Evolutionary conservation across 2,113 vertebrate species (phyloP), one percentile per base, ranked within the genome.

Genomic region (Python bivittatus): DNA sequence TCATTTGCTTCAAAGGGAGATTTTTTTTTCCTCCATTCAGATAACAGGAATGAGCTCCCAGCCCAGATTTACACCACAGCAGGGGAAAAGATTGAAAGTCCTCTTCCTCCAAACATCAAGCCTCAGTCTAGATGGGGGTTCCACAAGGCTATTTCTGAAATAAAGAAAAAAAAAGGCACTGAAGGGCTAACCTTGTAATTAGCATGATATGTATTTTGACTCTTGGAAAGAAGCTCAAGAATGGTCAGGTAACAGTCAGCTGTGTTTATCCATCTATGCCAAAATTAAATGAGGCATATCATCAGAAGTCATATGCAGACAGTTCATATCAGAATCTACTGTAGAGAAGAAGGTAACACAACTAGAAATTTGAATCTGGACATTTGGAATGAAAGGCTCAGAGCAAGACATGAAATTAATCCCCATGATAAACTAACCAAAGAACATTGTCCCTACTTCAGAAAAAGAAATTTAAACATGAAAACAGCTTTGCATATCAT

Each of bases 211-310:
- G 29, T 60, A 44, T 57, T 60, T 88, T 60, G 38, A 61, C 33
- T 33, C 38, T 58, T 84, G 48, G 72, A 79, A 90, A 22, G 6
- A 27, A 57, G 68, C 53, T 90, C 33, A 58, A 72, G 84, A 56
- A 48, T 3, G 61, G 84, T n/a, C 57, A 91, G 83, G 89, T 90
- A 90, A 56, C 48, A 90, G n/a, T 72, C 83, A 61, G 90, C 42
- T 86, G 90, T 64, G 72, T 86, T 91, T 86, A 91, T n/a, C 48
- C 57, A 86, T n/a, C 56, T 23, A 85, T 53, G 44, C 83, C 85
- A 60, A 91, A 61, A 87, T 68, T 64, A 88, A 91, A 91, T 91
- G 91, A 87, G 68, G 23, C 52, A 91, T 42, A 44, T 64, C 29
- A 33, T 52, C 33, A 42, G 60, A 58, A 48, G 12, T 53, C 61